Conservation (phyloP, 2,888 invertebrate genomes). For the Cheilosia vulpina region DNA sequence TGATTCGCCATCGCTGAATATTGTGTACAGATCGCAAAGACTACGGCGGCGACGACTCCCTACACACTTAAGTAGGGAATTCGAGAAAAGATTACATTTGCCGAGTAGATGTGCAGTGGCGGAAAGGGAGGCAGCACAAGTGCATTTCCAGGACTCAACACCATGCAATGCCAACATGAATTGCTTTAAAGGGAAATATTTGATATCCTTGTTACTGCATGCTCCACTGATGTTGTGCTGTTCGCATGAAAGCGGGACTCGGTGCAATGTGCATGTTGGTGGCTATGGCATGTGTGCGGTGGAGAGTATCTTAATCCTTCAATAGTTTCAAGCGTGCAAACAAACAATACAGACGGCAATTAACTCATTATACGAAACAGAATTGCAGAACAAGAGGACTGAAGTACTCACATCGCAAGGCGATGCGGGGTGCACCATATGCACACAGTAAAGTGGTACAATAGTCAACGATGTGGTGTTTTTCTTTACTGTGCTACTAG, state of each 20-base stretch:
- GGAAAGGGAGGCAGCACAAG: background rate
- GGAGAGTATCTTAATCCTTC: constrained; percentile 71
- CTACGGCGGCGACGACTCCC: background rate
- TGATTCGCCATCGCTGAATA: constrained; percentile 16
- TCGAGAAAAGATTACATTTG: background rate
- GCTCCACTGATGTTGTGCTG: constrained; percentile 34
- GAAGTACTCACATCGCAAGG: background rate
- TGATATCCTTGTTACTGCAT: constrained; percentile 54
- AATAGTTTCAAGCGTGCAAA: constrained; percentile 67
- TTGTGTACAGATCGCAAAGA: background rate
- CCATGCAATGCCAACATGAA: constrained; percentile 4
- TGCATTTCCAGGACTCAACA: constrained; percentile 6
- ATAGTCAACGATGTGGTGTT: constrained; percentile 38
- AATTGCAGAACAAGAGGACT: constrained; percentile 64
- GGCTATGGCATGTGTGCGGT: constrained; percentile 41
- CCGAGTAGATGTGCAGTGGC: background rate
- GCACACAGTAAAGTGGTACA: constrained; percentile 22
- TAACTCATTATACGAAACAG: constrained; percentile 74
- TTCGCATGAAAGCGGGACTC: constrained; percentile 53
- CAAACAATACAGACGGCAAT: constrained; percentile 73
- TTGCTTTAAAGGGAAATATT: constrained; percentile 45
- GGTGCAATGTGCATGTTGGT: constrained; percentile 1
- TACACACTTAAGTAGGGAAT: constrained; percentile 4
- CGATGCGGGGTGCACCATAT: background rate
- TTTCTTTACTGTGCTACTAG: constrained; percentile 17